A percentile compares a stretch with the other conserved stretches of the same genome.
Evolutionary conservation across 2,888 invertebrate species (phyloP).

Genomic region (Tridacna crocea): DNA sequence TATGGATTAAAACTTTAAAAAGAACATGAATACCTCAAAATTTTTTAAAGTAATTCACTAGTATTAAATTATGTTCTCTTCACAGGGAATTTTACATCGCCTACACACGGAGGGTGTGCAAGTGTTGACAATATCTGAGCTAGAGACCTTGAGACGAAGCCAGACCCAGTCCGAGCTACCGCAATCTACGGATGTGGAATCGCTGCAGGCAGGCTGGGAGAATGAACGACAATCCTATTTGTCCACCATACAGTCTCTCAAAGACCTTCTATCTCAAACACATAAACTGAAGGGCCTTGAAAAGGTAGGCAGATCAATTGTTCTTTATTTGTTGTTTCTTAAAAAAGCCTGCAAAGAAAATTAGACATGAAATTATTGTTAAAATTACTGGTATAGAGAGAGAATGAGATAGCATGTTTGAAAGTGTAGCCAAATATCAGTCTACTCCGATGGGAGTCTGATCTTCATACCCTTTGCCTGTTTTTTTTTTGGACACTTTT

Average conservation of each 20-base stretch:
- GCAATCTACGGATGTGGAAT: constrained; percentile 60
- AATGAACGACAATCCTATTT: constrained; percentile 79
- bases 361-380: no score
- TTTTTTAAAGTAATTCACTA: no score
- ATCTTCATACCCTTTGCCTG: no score
- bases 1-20: no score
- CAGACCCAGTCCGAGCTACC: constrained; percentile 60
- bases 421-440: no score
- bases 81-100: constrained; percentile 54
- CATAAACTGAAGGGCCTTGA: constrained; percentile 70
- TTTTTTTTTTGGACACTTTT: no score
- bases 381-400: no score
- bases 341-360: no score
- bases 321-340: not conserved
- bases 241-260: constrained; percentile 80
- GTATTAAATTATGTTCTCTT: not conserved
- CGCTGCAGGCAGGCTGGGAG: constrained; percentile 77
- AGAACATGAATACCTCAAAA: no score
- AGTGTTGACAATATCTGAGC: constrained; percentile 81
- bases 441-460: no score
- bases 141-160: constrained; percentile 79
- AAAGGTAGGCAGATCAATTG: constrained; percentile 56
- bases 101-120: constrained; percentile 82
- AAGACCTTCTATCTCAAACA: constrained; percentile 79
- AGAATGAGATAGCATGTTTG: no score